phyloP scores from a whole-genome alignment of 2,797 vertebrate genomes.

The Triplophysa bombifrons region DNA sequence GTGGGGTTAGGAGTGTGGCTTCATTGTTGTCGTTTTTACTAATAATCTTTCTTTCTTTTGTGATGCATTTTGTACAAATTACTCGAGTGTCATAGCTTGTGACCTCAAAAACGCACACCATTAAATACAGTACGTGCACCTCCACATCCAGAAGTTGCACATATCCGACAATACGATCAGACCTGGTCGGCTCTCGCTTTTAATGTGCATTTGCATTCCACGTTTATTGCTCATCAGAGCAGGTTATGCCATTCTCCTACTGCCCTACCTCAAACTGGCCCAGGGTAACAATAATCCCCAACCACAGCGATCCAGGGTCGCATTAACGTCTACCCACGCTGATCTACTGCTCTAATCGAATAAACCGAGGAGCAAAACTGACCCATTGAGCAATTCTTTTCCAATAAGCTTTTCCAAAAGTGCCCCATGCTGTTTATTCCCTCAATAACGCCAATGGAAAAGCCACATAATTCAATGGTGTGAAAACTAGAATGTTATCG shows the following conservation, averaged over 20 bases:
- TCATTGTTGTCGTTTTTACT: no score
- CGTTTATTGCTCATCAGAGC: neutral
- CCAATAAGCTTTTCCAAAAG: slow-evolving; percentile 20
- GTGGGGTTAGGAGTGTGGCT: no score
- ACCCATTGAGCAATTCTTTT: slow-evolving; percentile 32
- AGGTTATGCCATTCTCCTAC: neutral
- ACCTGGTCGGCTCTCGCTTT: no score
- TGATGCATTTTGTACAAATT: no score
- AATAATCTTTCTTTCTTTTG: no score
- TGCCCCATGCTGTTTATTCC: slow-evolving; percentile 30
- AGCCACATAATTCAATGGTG: slow-evolving; percentile 16
- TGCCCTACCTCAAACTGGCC: slow-evolving; percentile 16
- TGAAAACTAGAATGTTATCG: slow-evolving; percentile 29
- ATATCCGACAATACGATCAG: no score
- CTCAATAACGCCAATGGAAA: slow-evolving; percentile 24
- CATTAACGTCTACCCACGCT: slow-evolving; percentile 15
- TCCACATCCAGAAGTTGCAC: no score
- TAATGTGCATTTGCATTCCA: neutral
- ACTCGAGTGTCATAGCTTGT: no score
- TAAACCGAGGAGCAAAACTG: slow-evolving; percentile 29
- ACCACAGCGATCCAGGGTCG: slow-evolving; percentile 2
- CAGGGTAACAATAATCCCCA: slow-evolving; percentile 15
- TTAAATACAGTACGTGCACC: no score
- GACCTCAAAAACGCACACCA: no score
- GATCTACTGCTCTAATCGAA: slow-evolving; percentile 38